Evolutionary conservation across 1,140 invertebrate species (phyloP), one percentile per base, ranked within the genome.

Genomic region (Spodoptera litura): DNA sequence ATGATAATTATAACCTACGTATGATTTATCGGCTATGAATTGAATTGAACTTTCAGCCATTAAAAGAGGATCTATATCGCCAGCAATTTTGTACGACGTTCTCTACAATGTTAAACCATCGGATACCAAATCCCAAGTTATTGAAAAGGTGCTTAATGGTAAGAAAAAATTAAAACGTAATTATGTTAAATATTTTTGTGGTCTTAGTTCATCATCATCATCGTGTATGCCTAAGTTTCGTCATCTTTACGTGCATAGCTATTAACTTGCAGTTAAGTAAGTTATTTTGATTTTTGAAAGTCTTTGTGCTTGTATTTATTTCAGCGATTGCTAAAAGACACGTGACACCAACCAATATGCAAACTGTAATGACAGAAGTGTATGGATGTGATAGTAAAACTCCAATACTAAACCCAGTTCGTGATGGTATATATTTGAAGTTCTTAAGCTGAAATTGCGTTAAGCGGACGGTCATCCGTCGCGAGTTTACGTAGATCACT

Each of bases 141-240:
- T 70, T 27, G 5, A 53, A 5, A 70, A 70, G 20, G 66, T 70
- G 6, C 49, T 12, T 12, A 70, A 70, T n/a, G 66, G 66, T 70
- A 61, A 44, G 38, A 6, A 44, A 44, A 5, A 44, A 44, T 8
- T 44, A 10, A 9, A 9, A 6, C 38, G 9, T 44, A 44, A 44
- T 2, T 8, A 8, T 38, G 4, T 38, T 20, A 20, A 20, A 1
- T 20, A 20, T 20, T 20, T 20, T 20, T 20, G 20, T 20, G 20
- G 20, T 20, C 20, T 20, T 0, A 20, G 20, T 20, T n/a, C n/a
- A n/a, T n/a, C n/a, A n/a, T n/a, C 0, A 20, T 20, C 20, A 20
- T 20, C 20, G 1, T 20, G 20, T 20, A 20, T 20, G 20, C 20
- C 20, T 20, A 20, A 20, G 20, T 20, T 20, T 20, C 20, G 20